Conservation (phyloP, 2,888 invertebrate genomes). For the Heliconius ismenius region DNA sequence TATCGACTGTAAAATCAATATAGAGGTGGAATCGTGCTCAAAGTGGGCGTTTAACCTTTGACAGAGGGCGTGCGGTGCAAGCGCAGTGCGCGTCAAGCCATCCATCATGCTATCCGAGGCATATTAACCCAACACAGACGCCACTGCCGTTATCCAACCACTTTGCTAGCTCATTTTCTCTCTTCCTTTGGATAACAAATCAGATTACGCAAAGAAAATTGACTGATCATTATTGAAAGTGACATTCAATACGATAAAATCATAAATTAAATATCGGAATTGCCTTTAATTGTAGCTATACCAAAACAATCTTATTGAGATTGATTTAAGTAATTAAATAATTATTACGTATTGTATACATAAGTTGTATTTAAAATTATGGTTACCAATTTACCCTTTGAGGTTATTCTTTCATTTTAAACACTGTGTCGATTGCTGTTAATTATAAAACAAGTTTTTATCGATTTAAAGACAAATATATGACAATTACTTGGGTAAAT, state of each 20-base stretch:
- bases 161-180: slow-evolving; percentile 36
- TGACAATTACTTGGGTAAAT: slow-evolving; percentile 21
- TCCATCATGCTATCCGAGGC: slow-evolving; percentile 75
- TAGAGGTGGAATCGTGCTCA: slow-evolving; percentile 72
- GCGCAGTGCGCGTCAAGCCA: slow-evolving; percentile 71
- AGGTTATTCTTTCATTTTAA: slow-evolving; percentile 23
- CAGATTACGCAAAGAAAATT: slow-evolving; percentile 42
- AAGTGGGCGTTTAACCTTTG: slow-evolving; percentile 79
- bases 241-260: slow-evolving; percentile 72
- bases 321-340: background rate
- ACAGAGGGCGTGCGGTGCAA: slow-evolving; percentile 66
- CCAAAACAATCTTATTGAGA: background rate
- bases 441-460: slow-evolving; percentile 22
- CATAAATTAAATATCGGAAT: slow-evolving; percentile 48
- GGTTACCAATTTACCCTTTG: slow-evolving; percentile 1
- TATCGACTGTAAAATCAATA: slow-evolving; percentile 77
- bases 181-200: slow-evolving; percentile 27
- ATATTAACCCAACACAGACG: slow-evolving; percentile 73
- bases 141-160: slow-evolving; percentile 60
- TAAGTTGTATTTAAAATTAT: background rate
- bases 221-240: slow-evolving; percentile 56
- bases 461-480: slow-evolving; percentile 22
- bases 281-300: background rate
- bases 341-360: background rate
- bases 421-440: slow-evolving; percentile 11